Base-by-base conservation (phyloP, 2,113 vertebrate genomes). In the Solenodon paradoxus region DNA sequence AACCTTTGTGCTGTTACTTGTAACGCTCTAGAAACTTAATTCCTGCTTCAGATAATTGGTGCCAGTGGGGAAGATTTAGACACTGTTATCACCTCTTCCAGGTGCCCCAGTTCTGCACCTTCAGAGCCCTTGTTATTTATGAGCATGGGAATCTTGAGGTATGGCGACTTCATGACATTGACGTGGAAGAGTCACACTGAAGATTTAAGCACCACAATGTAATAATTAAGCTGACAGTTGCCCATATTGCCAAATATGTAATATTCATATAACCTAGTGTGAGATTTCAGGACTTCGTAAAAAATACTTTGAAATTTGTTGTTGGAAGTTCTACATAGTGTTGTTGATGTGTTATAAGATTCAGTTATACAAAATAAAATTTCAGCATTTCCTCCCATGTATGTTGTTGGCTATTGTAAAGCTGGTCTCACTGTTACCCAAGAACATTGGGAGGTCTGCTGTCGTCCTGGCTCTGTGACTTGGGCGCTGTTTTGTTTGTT, bases 231-330 rank as follows among this genome's bases (percentile, higher is more conserved):
- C 47, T 89, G 86, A 13, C 30, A 45, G 30, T 92, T 88, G 49
- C n/a, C 30, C 1, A 0, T 32, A 47, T 35, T 93, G 42, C 78
- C 35, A 15, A 22, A 1, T n/a, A 19, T 4, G 8, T 59, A 24
- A 12, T 49, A 38, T 24, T 95, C 57, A 85, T 30, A 78, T 55
- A 63, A 35, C 35, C 28, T 68, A 53, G 51, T 79, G 10, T 85
- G 68, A 75, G 68, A n/a, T 28, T 91, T 55, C 51, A 24, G 61
- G 64, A 26, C 64, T 93, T 80, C 93, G 7, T 95, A 59, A 83
- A 8, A 75, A 40, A 30, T 72, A 38, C 87, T 95, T 96, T 88
- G 4, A 12, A 89, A 71, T 74, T 95, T 96, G 53, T 90, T 78
- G 5, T 81, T 94, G 71, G 80, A 83, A 93, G 83, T 77, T 61